Percentiles rank a stretch among this genome's conserved stretches.
phyloP scores from a whole-genome alignment of 2,113 vertebrate genomes.

The Marmota monax region DNA sequence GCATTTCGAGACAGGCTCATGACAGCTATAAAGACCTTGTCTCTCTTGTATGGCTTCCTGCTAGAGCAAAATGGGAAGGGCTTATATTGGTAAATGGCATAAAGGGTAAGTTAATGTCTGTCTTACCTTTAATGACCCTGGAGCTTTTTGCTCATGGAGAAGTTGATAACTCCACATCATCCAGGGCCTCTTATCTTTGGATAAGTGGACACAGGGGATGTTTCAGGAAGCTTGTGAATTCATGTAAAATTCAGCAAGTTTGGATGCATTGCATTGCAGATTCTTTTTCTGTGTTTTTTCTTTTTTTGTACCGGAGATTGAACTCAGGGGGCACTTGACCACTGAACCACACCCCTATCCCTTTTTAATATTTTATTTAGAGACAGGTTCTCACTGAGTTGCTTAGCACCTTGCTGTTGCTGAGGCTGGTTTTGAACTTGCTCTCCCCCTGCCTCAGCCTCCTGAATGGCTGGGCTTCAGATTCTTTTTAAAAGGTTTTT shows the following conservation, averaged over 20 bases:
- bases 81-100: background rate
- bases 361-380: no score
- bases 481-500: no score
- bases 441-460: no score
- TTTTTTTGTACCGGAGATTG: no score
- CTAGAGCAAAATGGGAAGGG: background rate
- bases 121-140: background rate
- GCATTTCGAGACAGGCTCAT: background rate
- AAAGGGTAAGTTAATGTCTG: background rate
- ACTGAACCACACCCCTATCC: no score
- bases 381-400: no score
- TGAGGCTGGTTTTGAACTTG: no score
- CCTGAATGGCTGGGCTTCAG: no score
- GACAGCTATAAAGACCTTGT: background rate
- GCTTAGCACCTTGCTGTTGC: no score
- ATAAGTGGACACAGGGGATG: background rate
- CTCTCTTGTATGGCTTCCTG: background rate
- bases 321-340: no score
- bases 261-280: background rate
- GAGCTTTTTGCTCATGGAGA: background rate
- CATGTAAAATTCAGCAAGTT: background rate
- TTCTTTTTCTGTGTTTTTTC: background rate
- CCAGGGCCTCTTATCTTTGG: background rate
- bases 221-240: background rate
- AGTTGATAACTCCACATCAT: accelerated